Evolutionary conservation across 2,113 vertebrate genomes (phyloP), one percentile per base, ranked within the genome.

Genomic region (Eurystomus gularis): DNA sequence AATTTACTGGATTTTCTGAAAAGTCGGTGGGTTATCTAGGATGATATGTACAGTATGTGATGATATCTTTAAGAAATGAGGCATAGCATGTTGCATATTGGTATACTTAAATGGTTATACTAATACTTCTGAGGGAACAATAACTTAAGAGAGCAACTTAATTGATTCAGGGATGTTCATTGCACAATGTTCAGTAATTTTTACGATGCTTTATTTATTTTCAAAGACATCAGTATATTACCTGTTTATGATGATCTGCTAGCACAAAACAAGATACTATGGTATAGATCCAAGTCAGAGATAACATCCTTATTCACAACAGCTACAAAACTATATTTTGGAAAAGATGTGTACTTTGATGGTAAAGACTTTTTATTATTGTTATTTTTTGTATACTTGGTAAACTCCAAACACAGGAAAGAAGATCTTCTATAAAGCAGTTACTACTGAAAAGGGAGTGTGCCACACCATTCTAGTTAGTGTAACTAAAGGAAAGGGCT

Each of bases 401-500:
- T 39, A 93, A 71, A 69, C 21, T 10, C 28, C 39, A 84, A 57
- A 40, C 9, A 37, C n/a, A 55, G 52, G 69, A 86, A 88, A 64
- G 11, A 42, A 92, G 28, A 84, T 90, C 64, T n/a, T 95, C 65
- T 37, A 33, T 72, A 18, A 82, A 95, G 57, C 17, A 57, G 11
- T 85, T 65, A 28, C n/a, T 69, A 4, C 10, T 46, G 70, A 80
- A 91, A 54, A 85, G 23, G 9, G 69, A 80, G 35, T 77, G 20
- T 88, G 54, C 46, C 73, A 76, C 62, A 84, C 17, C 25, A 54
- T 83, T 91, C 61, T 82, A 5, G 46, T 73, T 92, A 62, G 37
- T 76, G 24, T 80, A 89, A 89, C 93, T 96, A 95, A 85, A 88
- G 35, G 61, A 86, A 86, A 52, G 70, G 13, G 17, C 57, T 87